A percentile compares a stretch with the other conserved stretches of the same genome.
phyloP scores from a whole-genome alignment of 2,113 vertebrate species.

The Xenopus tropicalis region DNA sequence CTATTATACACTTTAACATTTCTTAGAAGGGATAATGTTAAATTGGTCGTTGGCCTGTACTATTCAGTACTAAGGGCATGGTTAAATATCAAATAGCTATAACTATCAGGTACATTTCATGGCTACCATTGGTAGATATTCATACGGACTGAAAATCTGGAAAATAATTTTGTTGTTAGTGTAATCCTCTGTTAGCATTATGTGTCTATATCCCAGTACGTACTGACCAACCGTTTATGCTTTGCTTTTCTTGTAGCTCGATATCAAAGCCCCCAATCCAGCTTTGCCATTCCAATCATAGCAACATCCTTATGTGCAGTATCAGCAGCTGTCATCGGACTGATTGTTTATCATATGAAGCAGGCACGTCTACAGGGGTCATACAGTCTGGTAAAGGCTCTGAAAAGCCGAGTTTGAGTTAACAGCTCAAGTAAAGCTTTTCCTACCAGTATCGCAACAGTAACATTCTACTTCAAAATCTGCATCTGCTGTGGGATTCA shows the following conservation, averaged over 20 bases:
- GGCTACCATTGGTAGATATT: too few relatives aligned
- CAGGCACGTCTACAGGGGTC: conserved; percentile 67
- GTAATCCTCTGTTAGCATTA: too few relatives aligned
- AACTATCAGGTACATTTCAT: too few relatives aligned
- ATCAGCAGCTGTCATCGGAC: conserved; percentile 49
- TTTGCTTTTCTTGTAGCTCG: conserved; percentile 57
- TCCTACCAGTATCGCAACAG: background rate
- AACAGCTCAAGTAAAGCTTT: background rate
- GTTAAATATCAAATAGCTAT: too few relatives aligned
- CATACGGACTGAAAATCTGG: too few relatives aligned
- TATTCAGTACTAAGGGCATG: too few relatives aligned
- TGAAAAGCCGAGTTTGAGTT: conserved; percentile 62
- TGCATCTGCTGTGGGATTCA: background rate
- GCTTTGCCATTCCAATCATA: conserved; percentile 57
- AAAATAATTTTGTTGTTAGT: too few relatives aligned
- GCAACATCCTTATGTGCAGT: conserved; percentile 52
- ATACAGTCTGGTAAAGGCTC: conserved; percentile 66
- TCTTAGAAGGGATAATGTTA: too few relatives aligned
- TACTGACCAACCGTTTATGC: background rate
- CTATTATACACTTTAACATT: too few relatives aligned
- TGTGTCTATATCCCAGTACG: conserved; percentile 4
- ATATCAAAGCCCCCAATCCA: conserved; percentile 44
- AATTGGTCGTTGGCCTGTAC: too few relatives aligned
- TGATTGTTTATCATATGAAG: conserved; percentile 63
- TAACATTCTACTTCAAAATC: background rate